Evolutionary conservation across 2,113 vertebrate genomes (phyloP), one percentile per base, ranked within the genome.

Genomic region (Raja brachyura): DNA sequence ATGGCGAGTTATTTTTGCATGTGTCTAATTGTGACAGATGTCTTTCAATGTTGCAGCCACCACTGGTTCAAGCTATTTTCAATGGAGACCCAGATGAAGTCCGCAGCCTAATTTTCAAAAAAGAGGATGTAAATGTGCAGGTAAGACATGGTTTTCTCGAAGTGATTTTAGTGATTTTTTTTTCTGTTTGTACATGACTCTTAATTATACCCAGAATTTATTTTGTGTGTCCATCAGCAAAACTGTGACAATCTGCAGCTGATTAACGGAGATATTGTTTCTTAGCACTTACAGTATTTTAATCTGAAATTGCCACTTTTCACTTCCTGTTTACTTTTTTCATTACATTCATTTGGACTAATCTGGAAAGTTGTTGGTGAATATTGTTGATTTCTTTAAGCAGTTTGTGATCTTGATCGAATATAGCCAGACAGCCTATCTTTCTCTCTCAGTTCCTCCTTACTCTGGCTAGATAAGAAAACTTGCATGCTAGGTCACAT

Each of bases 61-160:
- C 98, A 94, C 96, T 99, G 96, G 98, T 99, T 96, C 99, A 99
- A 98, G 99, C 99, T 95, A 99, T 99, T 96, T 99, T 99, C 97
- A 99, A 98, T 94, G 98, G 98, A 95, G 98, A 99, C 95, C 98
- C 98, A 48, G 98, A 99, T 95, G 99, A 99, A 97, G 98, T 99
- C 94, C 98, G 98, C 94, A 97, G 98, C 66, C 97, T 99, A 94
- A 99, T 99, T 96, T 99, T 99, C 97, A 99, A 99, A 96, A 99
- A 99, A 94, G 99, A 99, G 97, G 99, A 99, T 96, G 98, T 99
- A 95, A 99, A 99, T 95, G 98, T 98, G 95, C 98, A 99, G 98
- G 99, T 99, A 98, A 97, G 75, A 94, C 88, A 0, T 33, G 18
- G 28, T 86, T n/a, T 25, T 39, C 31, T 90, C 63, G 13, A 66